A percentile compares a stretch with the other conserved stretches of the same genome.
Conservation (phyloP, 2,888 invertebrate genomes). For the Bedellia somnulentella region DNA sequence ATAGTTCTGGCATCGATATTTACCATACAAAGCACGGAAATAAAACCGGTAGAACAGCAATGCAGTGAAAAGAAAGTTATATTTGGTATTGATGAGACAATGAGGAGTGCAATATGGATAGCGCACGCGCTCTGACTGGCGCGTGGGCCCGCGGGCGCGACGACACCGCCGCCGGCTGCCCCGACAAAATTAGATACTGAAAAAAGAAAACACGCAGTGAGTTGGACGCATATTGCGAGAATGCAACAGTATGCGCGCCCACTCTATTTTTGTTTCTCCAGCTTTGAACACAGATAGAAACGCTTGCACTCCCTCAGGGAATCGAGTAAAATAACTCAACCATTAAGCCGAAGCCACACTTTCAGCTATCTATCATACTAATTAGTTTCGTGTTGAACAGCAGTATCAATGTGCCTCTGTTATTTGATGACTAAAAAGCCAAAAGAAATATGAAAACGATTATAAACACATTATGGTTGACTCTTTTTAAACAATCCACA, state of each 20-base stretch:
- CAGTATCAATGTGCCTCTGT: conserved; percentile 2
- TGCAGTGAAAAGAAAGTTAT: conserved; percentile 14
- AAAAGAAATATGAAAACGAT: conserved; percentile 16
- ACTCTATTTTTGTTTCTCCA: background rate
- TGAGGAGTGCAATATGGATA: conserved; percentile 33
- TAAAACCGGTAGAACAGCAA: conserved; percentile 8
- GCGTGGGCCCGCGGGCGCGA: conserved; percentile 47
- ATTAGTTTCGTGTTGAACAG: conserved; percentile 3
- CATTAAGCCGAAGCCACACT: background rate
- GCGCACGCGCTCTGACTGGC: conserved; percentile 45
- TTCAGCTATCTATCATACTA: background rate
- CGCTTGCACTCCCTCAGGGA: background rate
- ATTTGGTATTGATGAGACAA: conserved; percentile 21
- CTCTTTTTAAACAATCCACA: conserved; percentile 11
- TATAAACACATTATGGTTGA: conserved; percentile 13
- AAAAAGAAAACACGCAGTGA: conserved; percentile 27
- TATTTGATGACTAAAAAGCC: conserved; percentile 3
- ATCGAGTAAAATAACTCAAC: background rate
- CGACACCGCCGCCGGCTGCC: too few relatives aligned
- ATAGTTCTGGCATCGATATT: conserved; percentile 12
- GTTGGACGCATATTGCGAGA: conserved; percentile 46
- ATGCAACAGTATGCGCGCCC: conserved; percentile 21
- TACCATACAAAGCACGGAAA: conserved; percentile 9
- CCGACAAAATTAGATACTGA: conserved; percentile 51
- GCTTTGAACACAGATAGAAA: background rate